phyloP scores from a whole-genome alignment of 2,797 vertebrate genomes.

The Bradypus variegatus region DNA sequence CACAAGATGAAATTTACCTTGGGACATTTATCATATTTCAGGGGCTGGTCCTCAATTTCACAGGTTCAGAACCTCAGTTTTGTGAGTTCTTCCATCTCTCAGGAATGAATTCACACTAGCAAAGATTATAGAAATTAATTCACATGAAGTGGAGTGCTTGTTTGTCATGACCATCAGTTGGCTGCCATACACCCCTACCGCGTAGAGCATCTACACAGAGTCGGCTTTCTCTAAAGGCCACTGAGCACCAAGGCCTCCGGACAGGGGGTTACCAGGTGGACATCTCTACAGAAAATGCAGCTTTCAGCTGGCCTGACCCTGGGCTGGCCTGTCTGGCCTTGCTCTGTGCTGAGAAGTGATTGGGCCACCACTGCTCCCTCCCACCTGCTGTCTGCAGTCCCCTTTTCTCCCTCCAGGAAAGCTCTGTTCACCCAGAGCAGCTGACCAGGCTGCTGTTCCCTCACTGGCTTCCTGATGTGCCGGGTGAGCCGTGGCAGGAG shows the following conservation, averaged over 20 bases:
- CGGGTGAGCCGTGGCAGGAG: neutral
- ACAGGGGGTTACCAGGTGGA: neutral
- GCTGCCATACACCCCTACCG: neutral
- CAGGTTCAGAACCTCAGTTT: neutral
- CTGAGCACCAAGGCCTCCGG: neutral
- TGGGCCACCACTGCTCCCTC: neutral
- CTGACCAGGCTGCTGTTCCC: neutral
- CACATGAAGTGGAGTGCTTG: neutral
- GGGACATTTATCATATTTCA: neutral
- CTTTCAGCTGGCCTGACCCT: neutral
- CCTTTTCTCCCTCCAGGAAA: neutral
- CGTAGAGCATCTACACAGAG: neutral
- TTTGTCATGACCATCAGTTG: neutral
- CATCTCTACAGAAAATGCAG: neutral
- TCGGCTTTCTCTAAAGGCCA: neutral
- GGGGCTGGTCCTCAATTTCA: neutral
- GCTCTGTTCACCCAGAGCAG: neutral
- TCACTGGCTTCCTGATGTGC: neutral
- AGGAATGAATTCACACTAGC: neutral
- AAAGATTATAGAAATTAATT: neutral
- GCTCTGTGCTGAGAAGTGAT: neutral
- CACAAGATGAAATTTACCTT: neutral
- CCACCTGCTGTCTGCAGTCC: neutral
- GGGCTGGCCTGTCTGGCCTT: neutral
- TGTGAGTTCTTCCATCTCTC: neutral